Evolutionary conservation across 2,113 vertebrate species (phyloP), one percentile per base, ranked within the genome.

Genomic region (Grallaria varia): DNA sequence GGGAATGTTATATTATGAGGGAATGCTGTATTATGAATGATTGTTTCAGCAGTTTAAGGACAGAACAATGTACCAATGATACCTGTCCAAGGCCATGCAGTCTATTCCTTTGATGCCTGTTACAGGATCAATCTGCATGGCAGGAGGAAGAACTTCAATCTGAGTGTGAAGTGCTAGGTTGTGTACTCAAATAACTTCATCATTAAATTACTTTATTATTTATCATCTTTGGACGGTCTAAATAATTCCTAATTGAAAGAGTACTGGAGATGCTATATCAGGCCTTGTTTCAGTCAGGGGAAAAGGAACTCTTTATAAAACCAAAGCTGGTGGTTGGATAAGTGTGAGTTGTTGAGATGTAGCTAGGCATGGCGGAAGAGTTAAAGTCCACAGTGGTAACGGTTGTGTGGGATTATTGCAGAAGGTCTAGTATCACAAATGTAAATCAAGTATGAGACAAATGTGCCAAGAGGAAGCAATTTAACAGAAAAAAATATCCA

Each of bases 311-410:
- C 27, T n/a, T 71, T 45, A 49, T 8, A 58, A 89, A 91, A 15
- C 39, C 8, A 25, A 44, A 81, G 17, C 1, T 89, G 45, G 22
- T 62, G 14, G 13, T 21, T 87, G 60, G 47, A 3, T 55, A 42
- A 84, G 17, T 52, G 72, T 69, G n/a, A 62, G 37, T 63, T 13
- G 13, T 87, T 67, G 15, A 74, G 27, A 28, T 77, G 39, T 33
- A 66, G 81, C 45, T 69, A 22, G 28, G 15, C 8, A 9, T 15
- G 22, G 12, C 69, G 2, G 2, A 68, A 30, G 16, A 14, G 9
- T 64, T 74, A 9, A 75, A 80, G 19, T 44, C 45, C 45, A 45
- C 37, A 37, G 3, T 0, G 0, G 4, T 52, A 40, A 28, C 25
- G 62, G 44, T 53, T 2, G 0, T 8, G 14, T 14, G 9, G 19